Conservation (phyloP, 1,140 invertebrate species). For the Drosophila chauvacae region DNA sequence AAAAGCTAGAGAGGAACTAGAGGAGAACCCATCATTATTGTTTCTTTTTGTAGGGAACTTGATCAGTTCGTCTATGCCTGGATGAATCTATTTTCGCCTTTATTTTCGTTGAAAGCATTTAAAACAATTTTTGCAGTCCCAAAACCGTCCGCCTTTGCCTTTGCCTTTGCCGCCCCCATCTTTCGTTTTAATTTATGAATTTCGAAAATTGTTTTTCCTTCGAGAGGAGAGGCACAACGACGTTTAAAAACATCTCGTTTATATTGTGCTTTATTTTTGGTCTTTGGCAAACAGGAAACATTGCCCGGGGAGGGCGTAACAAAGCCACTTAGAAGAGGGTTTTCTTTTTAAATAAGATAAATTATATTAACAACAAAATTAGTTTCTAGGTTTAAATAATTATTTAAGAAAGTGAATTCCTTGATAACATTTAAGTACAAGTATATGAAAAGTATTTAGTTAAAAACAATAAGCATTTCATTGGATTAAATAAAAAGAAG, state of each 20-base stretch:
- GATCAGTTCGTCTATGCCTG: constrained; percentile 52
- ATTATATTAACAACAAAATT: background rate
- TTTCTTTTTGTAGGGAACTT: constrained; percentile 32
- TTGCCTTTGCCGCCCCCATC: background rate
- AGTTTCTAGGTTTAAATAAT: background rate
- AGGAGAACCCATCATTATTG: background rate
- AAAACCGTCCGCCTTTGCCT: background rate
- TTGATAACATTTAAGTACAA: background rate
- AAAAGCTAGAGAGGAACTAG: background rate
- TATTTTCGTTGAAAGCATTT: constrained; percentile 38
- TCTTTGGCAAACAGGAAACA: constrained; percentile 70
- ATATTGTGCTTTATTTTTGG: constrained; percentile 59
- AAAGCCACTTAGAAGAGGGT: background rate
- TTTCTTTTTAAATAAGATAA: background rate
- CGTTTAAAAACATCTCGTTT: constrained; percentile 50
- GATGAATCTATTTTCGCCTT: constrained; percentile 37
- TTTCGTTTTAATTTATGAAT: constrained; percentile 49
- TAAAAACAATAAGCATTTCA: background rate
- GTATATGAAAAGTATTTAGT: background rate
- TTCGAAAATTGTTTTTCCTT: constrained; percentile 44
- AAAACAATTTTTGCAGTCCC: constrained; percentile 29
- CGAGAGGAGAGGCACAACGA: background rate
- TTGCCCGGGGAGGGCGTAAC: constrained; percentile 11
- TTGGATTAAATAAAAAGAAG: background rate
- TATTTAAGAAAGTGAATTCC: background rate